Percentiles rank a stretch among this genome's conserved stretches.
These are phyloP conservation scores for Zaprionus inermis DNA, from an alignment of 1,140 invertebrate species.

Conservation along the genomic window DNA sequence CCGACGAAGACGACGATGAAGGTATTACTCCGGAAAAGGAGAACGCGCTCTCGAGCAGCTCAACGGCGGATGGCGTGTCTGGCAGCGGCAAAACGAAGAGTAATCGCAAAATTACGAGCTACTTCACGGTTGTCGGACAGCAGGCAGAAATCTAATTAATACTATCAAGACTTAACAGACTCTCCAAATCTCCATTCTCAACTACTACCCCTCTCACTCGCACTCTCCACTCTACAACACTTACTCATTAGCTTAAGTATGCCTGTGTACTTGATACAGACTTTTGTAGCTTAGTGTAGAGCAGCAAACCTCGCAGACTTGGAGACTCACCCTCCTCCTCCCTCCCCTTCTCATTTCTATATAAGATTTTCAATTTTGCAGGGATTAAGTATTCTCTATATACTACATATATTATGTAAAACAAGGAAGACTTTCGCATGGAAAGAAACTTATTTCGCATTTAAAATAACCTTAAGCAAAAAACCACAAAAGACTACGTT, in stretches of 20 bases:
- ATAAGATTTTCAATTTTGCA: slow-evolving; percentile 65
- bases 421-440: slow-evolving; percentile 24
- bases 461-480: slow-evolving; percentile 40
- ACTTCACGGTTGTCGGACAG: slow-evolving; percentile 78
- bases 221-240: slow-evolving; percentile 43
- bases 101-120: slow-evolving; percentile 76
- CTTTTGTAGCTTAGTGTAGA: slow-evolving; percentile 49
- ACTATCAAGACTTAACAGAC: slow-evolving; percentile 67
- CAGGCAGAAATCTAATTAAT: slow-evolving; percentile 65
- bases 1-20: slow-evolving; percentile 46
- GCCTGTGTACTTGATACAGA: slow-evolving; percentile 65
- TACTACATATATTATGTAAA: slow-evolving; percentile 51
- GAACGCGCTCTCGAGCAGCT: slow-evolving; percentile 60
- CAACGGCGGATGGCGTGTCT: slow-evolving; percentile 19
- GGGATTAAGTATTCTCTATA: slow-evolving; percentile 77
- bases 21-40: slow-evolving; percentile 69
- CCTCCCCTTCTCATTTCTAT: slow-evolving; percentile 28
- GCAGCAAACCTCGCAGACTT: slow-evolving; percentile 57
- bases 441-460: slow-evolving; percentile 31
- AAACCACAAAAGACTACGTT: slow-evolving; percentile 72
- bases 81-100: slow-evolving; percentile 60
- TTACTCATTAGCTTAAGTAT: slow-evolving; percentile 71
- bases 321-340: no score
- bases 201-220: neutral
- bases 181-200: neutral